These are phyloP conservation scores for Calonectris borealis DNA, from an alignment of 2,113 vertebrate species.

Conservation along the genomic window DNA sequence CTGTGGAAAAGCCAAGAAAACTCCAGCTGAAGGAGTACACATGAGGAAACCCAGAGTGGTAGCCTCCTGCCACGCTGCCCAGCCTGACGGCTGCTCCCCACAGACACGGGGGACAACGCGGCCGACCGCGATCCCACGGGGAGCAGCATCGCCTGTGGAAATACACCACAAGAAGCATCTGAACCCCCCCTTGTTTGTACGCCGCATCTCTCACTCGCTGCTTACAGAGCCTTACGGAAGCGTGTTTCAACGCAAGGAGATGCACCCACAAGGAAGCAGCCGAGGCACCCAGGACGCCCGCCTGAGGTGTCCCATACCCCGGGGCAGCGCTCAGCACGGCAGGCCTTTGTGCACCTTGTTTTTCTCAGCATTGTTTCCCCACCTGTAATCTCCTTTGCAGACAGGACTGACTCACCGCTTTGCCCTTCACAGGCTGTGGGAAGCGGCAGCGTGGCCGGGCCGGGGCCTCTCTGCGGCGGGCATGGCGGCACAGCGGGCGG, in stretches of 20 bases:
- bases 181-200: background rate
- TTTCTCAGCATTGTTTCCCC: background rate
- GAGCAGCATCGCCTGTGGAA: background rate
- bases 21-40: background rate
- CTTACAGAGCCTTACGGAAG: background rate
- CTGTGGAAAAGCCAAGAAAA: background rate
- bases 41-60: accelerated
- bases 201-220: accelerated
- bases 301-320: accelerated
- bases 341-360: background rate
- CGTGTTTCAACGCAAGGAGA: accelerated
- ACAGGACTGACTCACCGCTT: background rate
- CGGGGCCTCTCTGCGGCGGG: accelerated
- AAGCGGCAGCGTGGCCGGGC: accelerated
- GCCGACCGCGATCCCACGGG: accelerated
- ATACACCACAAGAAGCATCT: background rate
- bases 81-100: background rate
- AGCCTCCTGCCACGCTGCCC: background rate
- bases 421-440: accelerated
- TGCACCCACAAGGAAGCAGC: background rate
- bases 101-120: accelerated
- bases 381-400: no score
- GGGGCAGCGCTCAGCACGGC: background rate
- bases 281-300: accelerated
- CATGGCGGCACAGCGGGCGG: background rate